Conservation (phyloP, 2,888 invertebrate genomes). For the Melanophora roralis region DNA sequence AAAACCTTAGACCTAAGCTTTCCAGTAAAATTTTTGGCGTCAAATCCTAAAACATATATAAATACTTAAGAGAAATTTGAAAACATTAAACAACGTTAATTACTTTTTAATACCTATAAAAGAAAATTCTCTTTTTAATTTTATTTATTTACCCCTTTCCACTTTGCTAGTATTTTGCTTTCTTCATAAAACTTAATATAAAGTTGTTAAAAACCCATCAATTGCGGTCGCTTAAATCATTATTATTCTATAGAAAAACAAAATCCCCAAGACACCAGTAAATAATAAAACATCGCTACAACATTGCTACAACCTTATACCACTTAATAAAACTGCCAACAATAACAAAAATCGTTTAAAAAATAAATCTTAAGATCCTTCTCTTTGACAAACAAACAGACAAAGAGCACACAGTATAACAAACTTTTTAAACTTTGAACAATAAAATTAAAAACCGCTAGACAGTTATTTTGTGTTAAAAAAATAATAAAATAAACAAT, state of each 20-base stretch:
- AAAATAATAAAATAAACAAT: background rate
- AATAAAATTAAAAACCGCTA: conserved; percentile 8
- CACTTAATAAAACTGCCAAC: background rate
- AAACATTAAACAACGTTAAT: no score
- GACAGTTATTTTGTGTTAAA: background rate
- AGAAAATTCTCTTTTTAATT: no score
- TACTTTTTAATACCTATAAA: no score
- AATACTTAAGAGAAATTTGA: no score
- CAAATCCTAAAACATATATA: no score
- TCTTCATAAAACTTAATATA: no score
- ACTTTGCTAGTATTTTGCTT: no score
- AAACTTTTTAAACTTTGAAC: background rate
- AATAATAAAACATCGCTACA: background rate
- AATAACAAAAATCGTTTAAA: background rate
- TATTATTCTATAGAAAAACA: background rate
- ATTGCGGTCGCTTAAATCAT: background rate
- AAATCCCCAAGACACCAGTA: background rate
- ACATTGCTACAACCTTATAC: background rate
- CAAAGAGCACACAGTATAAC: background rate
- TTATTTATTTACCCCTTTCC: no score
- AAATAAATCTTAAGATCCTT: background rate
- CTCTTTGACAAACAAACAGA: background rate
- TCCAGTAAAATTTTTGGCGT: no score
- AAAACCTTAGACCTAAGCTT: no score
- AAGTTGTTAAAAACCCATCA: background rate